phyloP scores from a whole-genome alignment of 2,888 invertebrate species.

The Panorpa germanica region DNA sequence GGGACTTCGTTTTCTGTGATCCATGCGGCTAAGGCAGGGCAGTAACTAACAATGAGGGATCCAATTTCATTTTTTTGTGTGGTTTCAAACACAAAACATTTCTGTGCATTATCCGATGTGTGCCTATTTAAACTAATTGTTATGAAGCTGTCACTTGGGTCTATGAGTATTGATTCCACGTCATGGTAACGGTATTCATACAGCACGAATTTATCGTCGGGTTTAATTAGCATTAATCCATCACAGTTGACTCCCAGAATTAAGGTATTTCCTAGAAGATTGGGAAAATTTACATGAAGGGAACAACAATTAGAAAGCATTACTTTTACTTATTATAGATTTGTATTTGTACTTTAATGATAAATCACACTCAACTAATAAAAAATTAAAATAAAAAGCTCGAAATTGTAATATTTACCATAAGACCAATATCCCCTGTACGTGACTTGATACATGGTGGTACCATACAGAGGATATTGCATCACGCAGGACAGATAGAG shows the following conservation, averaged over 20 bases:
- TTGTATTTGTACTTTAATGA: too few relatives aligned
- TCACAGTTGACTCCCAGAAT: constrained; percentile 80
- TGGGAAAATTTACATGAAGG: too few relatives aligned
- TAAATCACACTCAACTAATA: too few relatives aligned
- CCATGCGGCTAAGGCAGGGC: constrained; percentile 66
- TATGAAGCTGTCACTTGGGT: constrained; percentile 82
- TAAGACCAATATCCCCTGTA: constrained; percentile 92
- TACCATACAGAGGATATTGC: constrained; percentile 87
- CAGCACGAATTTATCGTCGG: constrained; percentile 79
- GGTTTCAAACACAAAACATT: constrained; percentile 88
- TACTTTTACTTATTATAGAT: too few relatives aligned
- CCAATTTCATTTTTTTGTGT: constrained; percentile 81
- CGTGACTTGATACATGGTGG: constrained; percentile 71
- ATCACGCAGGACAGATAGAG: constrained; percentile 87
- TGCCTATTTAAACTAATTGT: constrained; percentile 72
- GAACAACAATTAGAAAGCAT: too few relatives aligned
- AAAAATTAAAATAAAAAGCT: too few relatives aligned
- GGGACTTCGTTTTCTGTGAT: constrained; percentile 55
- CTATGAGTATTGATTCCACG: constrained; percentile 77
- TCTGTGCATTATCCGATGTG: constrained; percentile 27
- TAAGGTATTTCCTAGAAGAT: constrained; percentile 32
- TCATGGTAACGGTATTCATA: constrained; percentile 82
- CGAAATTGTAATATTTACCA: constrained; percentile 41
- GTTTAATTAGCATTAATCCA: constrained; percentile 77
- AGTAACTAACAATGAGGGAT: constrained; percentile 80